Evolutionary conservation across 2,888 invertebrate species (phyloP).

Genomic region (Harpalus rufipes): DNA sequence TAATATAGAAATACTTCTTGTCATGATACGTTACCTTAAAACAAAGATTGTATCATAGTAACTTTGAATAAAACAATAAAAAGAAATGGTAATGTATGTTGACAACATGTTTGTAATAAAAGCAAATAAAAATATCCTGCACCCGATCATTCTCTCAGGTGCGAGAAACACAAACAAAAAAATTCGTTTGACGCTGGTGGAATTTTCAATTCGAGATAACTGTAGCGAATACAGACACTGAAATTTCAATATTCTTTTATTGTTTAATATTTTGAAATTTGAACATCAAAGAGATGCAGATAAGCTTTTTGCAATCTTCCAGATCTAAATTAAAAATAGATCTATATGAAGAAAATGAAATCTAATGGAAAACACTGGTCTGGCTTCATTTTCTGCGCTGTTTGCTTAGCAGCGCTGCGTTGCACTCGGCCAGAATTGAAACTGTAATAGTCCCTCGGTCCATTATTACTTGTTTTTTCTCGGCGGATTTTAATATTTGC

Average conservation of each 20-base stretch:
- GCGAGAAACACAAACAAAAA: not conserved
- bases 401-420: conserved; percentile 28
- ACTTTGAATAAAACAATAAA: not conserved
- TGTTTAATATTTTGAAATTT: conserved; percentile 39
- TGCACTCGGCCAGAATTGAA: not conserved
- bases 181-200: not conserved
- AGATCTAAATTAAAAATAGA: conserved; percentile 35
- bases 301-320: conserved; percentile 46
- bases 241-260: conserved; percentile 36
- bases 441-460: conserved; percentile 23
- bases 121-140: not conserved
- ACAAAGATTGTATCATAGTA: not conserved
- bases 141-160: conserved; percentile 1
- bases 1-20: too few species aligned
- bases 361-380: conserved; percentile 33
- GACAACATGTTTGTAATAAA: not conserved
- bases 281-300: conserved; percentile 36
- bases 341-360: conserved; percentile 19
- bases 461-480: conserved; percentile 62
- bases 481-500: conserved; percentile 64
- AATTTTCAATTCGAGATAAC: conserved; percentile 5
- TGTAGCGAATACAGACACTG: conserved; percentile 1
- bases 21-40: not conserved
- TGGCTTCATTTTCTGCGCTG: conserved; percentile 47
- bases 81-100: not conserved